A percentile compares a stretch with the other conserved stretches of the same genome.
These are phyloP conservation scores for Dromococcyx pavoninus DNA, from an alignment of 2,797 vertebrate genomes.

Conservation along the genomic window DNA sequence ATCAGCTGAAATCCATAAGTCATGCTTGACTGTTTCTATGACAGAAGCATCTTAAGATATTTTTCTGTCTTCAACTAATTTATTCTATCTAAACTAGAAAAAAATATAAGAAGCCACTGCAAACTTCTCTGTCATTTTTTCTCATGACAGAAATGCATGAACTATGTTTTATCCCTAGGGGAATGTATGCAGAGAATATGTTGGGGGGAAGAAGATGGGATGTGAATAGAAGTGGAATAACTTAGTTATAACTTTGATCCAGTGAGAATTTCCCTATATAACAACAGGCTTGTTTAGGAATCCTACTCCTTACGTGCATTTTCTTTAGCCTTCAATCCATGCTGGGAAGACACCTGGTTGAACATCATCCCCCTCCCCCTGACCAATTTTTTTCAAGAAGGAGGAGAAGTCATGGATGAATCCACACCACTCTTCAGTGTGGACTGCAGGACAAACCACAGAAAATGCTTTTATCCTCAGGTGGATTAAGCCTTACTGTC, in stretches of 20 bases:
- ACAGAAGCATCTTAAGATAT: slow-evolving; percentile 45
- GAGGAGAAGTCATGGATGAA: background rate
- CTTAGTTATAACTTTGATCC: background rate
- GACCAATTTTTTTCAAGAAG: background rate
- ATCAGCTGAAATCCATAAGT: slow-evolving; percentile 33
- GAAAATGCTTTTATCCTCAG: rapidly evolving
- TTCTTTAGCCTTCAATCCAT: background rate
- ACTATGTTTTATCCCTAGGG: background rate
- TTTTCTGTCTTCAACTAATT: slow-evolving; percentile 40
- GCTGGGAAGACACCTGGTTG: background rate
- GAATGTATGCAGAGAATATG: background rate
- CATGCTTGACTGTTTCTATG: slow-evolving; percentile 46
- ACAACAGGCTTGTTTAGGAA: background rate
- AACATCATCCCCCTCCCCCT: background rate
- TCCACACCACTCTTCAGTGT: rapidly evolving
- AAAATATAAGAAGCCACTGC: background rate
- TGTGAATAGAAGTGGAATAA: background rate
- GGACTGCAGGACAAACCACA: background rate
- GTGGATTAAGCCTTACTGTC: rapidly evolving
- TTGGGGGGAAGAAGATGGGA: background rate
- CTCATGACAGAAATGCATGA: background rate
- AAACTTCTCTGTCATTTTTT: slow-evolving; percentile 32
- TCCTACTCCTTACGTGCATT: rapidly evolving
- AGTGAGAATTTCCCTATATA: background rate
- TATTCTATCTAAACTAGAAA: slow-evolving; percentile 24